These are phyloP conservation scores for Microctonus hyperodae DNA, from an alignment of 2,888 invertebrate species.

Conservation along the genomic window DNA sequence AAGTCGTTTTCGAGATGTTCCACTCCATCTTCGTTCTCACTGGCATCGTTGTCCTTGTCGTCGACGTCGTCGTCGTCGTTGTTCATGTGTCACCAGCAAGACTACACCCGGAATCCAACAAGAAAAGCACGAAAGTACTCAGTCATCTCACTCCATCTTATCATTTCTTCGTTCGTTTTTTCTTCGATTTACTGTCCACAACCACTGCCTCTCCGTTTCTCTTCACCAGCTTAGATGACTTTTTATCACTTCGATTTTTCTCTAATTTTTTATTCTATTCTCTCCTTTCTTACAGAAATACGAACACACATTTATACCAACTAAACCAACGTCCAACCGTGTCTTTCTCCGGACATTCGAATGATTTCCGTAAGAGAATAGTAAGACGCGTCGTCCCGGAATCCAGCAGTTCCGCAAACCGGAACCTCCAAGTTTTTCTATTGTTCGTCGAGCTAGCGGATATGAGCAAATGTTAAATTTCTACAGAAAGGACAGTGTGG, in stretches of 20 bases:
- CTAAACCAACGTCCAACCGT: neutral
- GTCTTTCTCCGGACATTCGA: conserved; percentile 32
- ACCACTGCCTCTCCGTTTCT: too few species aligned
- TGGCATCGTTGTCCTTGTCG: conserved; percentile 3
- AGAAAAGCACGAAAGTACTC: conserved; percentile 2
- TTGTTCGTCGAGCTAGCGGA: conserved; percentile 29
- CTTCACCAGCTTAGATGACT: neutral
- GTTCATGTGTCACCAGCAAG: neutral
- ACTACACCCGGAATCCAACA: neutral
- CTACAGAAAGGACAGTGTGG: conserved; percentile 12
- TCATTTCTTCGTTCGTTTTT: conserved; percentile 1
- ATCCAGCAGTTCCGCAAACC: conserved; percentile 31
- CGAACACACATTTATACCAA: neutral
- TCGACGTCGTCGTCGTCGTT: too few species aligned
- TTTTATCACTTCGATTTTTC: neutral
- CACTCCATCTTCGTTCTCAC: conserved; percentile 19
- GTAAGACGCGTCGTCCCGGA: conserved; percentile 32
- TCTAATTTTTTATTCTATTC: neutral
- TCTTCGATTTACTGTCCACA: neutral
- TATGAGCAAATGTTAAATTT: conserved; percentile 5
- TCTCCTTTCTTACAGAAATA: neutral
- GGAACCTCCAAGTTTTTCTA: conserved; percentile 30
- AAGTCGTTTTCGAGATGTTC: conserved; percentile 3
- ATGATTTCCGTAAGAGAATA: conserved; percentile 39
- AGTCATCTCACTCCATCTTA: neutral